Evolutionary conservation across 2,113 vertebrate genomes (phyloP).

Genomic region (Mastomys natalensis): DNA sequence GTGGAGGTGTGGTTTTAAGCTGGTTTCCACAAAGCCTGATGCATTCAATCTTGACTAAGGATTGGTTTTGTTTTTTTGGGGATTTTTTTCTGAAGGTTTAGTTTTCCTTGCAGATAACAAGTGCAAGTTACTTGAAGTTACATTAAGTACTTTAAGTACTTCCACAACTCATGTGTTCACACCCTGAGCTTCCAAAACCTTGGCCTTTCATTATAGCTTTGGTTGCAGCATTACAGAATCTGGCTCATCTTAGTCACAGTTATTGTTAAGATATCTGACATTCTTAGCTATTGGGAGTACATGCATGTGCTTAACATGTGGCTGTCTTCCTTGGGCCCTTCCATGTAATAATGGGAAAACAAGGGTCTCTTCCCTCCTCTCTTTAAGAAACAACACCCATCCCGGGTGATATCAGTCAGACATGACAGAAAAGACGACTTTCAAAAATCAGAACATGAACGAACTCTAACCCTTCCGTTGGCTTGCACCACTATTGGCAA

Average conservation of each 20-base stretch:
- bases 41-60: not conserved
- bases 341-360: not conserved
- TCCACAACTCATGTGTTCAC: not conserved
- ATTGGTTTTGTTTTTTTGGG: too few species aligned
- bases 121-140: not conserved
- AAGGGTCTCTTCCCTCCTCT: fast-evolving
- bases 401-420: not conserved
- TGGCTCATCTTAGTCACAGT: not conserved
- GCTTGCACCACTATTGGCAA: not conserved
- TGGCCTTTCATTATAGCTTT: not conserved
- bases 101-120: not conserved
- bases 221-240: not conserved
- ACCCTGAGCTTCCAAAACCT: fast-evolving
- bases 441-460: not conserved
- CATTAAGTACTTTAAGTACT: not conserved
- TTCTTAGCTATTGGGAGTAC: not conserved
- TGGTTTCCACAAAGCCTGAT: not conserved
- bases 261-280: not conserved
- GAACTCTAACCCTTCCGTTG: not conserved
- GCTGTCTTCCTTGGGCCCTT: not conserved
- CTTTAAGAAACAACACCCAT: not conserved
- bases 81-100: not conserved
- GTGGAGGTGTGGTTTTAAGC: not conserved
- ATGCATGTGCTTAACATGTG: not conserved
- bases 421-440: not conserved